Evolutionary conservation across 1,140 invertebrate genomes (phyloP).

Genomic region (Phymorhynchus buccinoides): DNA sequence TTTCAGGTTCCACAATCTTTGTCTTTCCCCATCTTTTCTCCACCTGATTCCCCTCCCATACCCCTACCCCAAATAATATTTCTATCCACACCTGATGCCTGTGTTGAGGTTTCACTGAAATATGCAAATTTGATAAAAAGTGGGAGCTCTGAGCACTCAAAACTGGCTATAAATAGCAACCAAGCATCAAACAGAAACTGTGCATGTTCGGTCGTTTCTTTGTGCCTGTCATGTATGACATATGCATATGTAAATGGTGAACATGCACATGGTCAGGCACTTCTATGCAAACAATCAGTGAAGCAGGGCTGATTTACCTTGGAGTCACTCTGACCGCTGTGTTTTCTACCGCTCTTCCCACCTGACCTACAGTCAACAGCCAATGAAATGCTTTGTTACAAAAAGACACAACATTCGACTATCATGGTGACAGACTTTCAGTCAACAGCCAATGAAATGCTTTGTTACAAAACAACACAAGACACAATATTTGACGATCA

Average conservation of each 20-base stretch:
- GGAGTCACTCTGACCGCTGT: constrained; percentile 29
- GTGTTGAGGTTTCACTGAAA: too few species aligned
- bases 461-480: constrained; percentile 7
- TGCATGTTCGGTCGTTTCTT: neutral
- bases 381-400: constrained; percentile 29
- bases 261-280: neutral
- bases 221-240: neutral
- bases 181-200: constrained; percentile 3
- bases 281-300: neutral
- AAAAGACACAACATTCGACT: neutral
- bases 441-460: constrained; percentile 30
- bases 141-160: too few species aligned
- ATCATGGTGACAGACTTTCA: neutral
- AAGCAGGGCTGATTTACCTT: constrained; percentile 18
- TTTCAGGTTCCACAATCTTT: too few species aligned
- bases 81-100: too few species aligned
- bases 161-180: neutral
- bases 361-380: constrained; percentile 34
- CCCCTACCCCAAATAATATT: too few species aligned
- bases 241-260: neutral
- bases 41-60: too few species aligned
- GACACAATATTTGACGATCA: neutral
- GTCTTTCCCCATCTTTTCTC: too few species aligned
- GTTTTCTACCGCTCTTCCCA: constrained; percentile 24
- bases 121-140: too few species aligned